Evolutionary conservation across 2,113 vertebrate species (phyloP).

Genomic region (Elephantulus edwardii): DNA sequence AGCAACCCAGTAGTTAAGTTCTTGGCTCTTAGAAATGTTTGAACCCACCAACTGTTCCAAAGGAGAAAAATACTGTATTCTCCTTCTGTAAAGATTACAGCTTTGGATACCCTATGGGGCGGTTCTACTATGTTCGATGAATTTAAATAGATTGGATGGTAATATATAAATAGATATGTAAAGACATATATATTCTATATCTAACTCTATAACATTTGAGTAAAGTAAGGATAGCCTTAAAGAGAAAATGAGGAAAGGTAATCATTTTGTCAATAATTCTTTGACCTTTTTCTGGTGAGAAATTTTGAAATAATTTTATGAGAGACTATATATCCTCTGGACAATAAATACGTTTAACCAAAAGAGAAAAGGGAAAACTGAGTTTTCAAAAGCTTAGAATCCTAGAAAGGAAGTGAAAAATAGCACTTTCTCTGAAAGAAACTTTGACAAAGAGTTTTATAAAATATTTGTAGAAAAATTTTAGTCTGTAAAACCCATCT

Average conservation of each 20-base stretch:
- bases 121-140: too few species aligned
- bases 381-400: not conserved
- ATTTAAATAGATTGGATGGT: too few species aligned
- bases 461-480: not conserved
- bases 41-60: too few species aligned
- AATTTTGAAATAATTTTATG: slow-evolving; percentile 5
- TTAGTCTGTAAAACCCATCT: not conserved
- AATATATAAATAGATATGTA: too few species aligned
- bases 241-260: not conserved
- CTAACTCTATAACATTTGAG: not conserved
- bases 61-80: too few species aligned
- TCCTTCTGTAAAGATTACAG: too few species aligned
- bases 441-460: not conserved
- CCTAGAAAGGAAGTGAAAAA: not conserved
- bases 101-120: too few species aligned
- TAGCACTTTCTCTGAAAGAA: not conserved
- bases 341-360: not conserved
- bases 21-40: too few species aligned
- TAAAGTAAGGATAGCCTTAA: not conserved
- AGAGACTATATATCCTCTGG: not conserved
- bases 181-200: too few species aligned
- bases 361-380: not conserved
- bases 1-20: too few species aligned
- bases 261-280: not conserved
- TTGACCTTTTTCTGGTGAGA: not conserved